phyloP scores from a whole-genome alignment of 2,888 invertebrate species.

The Orthosia cruda region DNA sequence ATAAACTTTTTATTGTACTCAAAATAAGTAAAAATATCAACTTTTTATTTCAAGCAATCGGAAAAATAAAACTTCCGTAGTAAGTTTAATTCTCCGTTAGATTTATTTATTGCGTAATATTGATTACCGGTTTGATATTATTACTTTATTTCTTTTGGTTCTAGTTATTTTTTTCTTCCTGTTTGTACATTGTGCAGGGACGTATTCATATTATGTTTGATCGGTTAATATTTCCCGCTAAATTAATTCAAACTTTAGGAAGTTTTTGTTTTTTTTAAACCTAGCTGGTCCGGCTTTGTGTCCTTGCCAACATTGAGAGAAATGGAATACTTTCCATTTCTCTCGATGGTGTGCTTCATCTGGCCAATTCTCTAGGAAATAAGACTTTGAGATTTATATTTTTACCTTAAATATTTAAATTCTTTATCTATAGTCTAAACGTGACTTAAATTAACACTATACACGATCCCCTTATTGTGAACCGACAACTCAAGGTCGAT shows the following conservation, averaged over 20 bases:
- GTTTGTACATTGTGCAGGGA: too few relatives aligned
- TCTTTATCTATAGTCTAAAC: not conserved
- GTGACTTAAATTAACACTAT: constrained; percentile 56
- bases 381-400: too few relatives aligned
- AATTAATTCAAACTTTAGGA: not conserved
- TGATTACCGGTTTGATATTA: not conserved
- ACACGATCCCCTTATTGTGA: constrained; percentile 46
- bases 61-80: not conserved
- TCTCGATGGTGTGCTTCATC: too few relatives aligned
- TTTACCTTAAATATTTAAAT: not conserved
- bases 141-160: not conserved
- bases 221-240: not conserved
- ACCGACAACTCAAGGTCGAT: constrained; percentile 64
- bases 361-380: too few relatives aligned
- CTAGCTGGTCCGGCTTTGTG: too few relatives aligned
- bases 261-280: too few relatives aligned
- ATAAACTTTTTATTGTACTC: not conserved
- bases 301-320: too few relatives aligned
- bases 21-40: constrained; percentile 1
- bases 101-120: too few relatives aligned
- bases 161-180: too few relatives aligned
- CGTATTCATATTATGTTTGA: too few relatives aligned
- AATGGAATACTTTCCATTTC: too few relatives aligned
- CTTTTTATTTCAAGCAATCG: not conserved
- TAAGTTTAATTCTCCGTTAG: too few relatives aligned